phyloP scores from a whole-genome alignment of 2,888 invertebrate species.

The Gymnosoma rotundatum region DNA sequence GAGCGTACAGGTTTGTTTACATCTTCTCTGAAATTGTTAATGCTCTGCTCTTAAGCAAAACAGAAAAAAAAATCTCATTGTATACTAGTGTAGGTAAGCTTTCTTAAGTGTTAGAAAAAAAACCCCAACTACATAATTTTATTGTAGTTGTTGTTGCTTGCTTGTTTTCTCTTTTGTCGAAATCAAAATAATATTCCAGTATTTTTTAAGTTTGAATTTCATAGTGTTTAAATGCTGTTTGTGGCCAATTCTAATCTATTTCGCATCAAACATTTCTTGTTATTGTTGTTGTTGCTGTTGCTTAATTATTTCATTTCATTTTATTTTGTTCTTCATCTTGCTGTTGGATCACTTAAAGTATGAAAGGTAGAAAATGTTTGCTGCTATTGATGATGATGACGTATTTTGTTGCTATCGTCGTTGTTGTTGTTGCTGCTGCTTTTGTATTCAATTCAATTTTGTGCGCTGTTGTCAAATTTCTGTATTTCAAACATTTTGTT shows the following conservation, averaged over 20 bases:
- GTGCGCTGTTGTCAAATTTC: constrained; percentile 69
- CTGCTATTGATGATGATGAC: constrained; percentile 34
- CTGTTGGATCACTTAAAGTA: neutral
- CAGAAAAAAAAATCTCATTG: constrained; percentile 15
- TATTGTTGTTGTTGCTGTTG: constrained; percentile 21
- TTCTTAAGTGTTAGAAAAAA: constrained; percentile 27
- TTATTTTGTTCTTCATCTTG: no score
- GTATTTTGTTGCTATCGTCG: neutral
- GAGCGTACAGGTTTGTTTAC: constrained; percentile 38
- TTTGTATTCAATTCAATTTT: constrained; percentile 37
- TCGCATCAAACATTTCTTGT: constrained; percentile 45
- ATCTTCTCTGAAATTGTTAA: constrained; percentile 37
- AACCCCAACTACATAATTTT: neutral
- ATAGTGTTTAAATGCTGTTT: constrained; percentile 61
- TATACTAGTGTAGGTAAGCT: constrained; percentile 26
- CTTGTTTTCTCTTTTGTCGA: constrained; percentile 8
- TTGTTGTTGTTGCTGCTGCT: constrained; percentile 24
- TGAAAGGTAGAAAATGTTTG: constrained; percentile 2
- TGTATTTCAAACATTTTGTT: constrained; percentile 46
- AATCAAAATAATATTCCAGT: constrained; percentile 35
- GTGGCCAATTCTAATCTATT: constrained; percentile 67
- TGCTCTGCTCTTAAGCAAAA: constrained; percentile 18
- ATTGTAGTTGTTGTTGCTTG: constrained; percentile 26
- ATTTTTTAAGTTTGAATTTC: constrained; percentile 46
- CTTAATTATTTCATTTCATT: constrained; percentile 23